Base-by-base conservation (phyloP, 1,140 invertebrate genomes). In the Drosophila pseudoobscura region DNA sequence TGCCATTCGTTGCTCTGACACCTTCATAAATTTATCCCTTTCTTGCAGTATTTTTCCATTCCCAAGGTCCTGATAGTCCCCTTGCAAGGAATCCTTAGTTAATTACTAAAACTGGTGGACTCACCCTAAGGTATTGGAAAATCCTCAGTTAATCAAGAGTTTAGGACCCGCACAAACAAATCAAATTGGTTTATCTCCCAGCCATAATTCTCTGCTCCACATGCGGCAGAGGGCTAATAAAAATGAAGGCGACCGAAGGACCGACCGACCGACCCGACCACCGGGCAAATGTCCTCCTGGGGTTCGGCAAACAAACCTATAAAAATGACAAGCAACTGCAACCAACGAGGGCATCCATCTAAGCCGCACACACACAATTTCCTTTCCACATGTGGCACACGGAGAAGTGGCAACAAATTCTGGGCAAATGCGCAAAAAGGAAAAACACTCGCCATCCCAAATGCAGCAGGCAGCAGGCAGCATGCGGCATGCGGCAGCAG, bases 251-350 rank as follows among this genome's bases (percentile, higher is more conserved):
- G 46, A 56, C 26, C 57, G 56, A 65, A 58, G 65, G 75, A 85
- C 60, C 11, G 35, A 13, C 11, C 11, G 24, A 39, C 2, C 1
- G 11, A 39, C 3, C 3, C 31, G 31, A 11, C 9, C 31, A 35
- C 31, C 31, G 35, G 35, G 11, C 35, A 39, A 85, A 77, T 83
- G 75, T 66, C 56, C 57, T 52, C 50, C 46, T 51, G 26, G 64
- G 58, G 73, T 50, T 64, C 72, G 61, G 82, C 82, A 85, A 85
- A 85, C 80, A 85, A 85, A 80, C 82, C 80, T 80, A 85, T 85
- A 85, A 85, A 85, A 85, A 80, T 85, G 80, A 85, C 80, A 85
- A 64, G 80, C 82, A 61, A 87, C 82, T 85, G 80, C 80, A 85
- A 87, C 82, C 87, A 87, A 85, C 80, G 80, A 85, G 80, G 72